A percentile compares a stretch with the other conserved stretches of the same genome.
Conservation (phyloP, 2,888 invertebrate species). For the Azorinus chamasolen region DNA sequence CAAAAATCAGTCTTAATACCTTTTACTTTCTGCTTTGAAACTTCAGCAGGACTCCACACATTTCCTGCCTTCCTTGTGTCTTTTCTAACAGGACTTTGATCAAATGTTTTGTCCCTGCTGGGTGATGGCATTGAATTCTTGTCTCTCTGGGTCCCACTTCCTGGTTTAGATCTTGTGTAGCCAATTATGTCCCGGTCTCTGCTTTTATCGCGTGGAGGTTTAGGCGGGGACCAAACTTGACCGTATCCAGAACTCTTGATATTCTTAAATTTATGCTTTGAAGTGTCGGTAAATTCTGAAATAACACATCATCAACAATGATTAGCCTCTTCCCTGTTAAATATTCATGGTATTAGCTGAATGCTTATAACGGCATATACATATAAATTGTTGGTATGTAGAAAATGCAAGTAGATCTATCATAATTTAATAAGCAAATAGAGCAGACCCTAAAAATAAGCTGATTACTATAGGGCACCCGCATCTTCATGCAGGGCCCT, state of each 20-base stretch:
- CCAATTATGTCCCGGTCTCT: conserved; percentile 42
- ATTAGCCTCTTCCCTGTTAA: no score
- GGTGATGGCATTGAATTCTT: conserved; percentile 17
- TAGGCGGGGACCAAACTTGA: conserved; percentile 55
- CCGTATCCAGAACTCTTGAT: conserved; percentile 82
- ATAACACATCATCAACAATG: conserved; percentile 8
- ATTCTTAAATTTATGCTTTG: conserved; percentile 68
- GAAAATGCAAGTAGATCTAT: no score
- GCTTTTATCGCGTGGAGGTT: conserved; percentile 50
- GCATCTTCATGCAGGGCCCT: no score
- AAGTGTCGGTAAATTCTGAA: conserved; percentile 52
- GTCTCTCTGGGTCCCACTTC: background rate
- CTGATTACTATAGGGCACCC: no score
- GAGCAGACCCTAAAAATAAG: no score
- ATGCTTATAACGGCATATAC: no score
- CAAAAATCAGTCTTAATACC: conserved; percentile 34
- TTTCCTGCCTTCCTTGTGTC: conserved; percentile 33
- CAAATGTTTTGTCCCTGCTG: conserved; percentile 15
- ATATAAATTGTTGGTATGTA: no score
- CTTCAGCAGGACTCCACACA: conserved; percentile 72
- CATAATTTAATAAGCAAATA: no score
- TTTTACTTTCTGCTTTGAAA: conserved; percentile 70
- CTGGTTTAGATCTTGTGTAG: conserved; percentile 26
- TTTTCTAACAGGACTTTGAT: conserved; percentile 22
- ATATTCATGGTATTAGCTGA: no score